Evolutionary conservation across 53 echinoderm and acorn worm species (phyloP), one percentile per base, ranked within the genome.

Genomic region (Luidia sarsii): DNA sequence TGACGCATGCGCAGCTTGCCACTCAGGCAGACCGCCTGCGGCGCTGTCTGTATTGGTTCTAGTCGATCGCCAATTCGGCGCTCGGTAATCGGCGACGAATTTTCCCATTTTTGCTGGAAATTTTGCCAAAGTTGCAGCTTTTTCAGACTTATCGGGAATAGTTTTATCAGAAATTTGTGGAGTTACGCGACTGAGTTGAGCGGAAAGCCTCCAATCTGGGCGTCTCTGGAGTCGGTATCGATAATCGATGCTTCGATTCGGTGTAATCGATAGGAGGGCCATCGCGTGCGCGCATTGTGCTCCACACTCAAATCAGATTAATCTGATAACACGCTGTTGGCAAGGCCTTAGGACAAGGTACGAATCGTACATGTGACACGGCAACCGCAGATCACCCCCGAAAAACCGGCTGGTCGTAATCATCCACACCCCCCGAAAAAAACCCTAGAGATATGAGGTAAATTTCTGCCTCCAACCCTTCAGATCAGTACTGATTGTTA

Each of bases 171-270:
- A 59, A 5, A 55, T 28, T 77, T 39, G 38, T 30, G 2, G 5
- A 18, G 48, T 39, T 29, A 28, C 38, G n/a, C 2, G 14, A 13
- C 14, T 20, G 16, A 60, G 48, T 20, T 41, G 37, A 13, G 11
- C 10, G 5, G 21, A 28, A 77, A 13, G 46, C 33, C 22, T 1
- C 1, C 25, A 10, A 59, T 39, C 20, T 61, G 30, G n/a, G 3
- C n/a, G 61, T 23, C n/a, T 14, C 10, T 7, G 6, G 39, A 61
- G 39, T 43, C 11, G 7, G 41, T 77, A 60, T 46, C 60, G 43
- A 77, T 77, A 45, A 77, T 77, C 77, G 61, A 77, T 77, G 60
- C 61, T 60, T 77, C 32, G 77, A 61, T 77, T 75, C 61, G 55
- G 67, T n/a, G 50, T 19, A 33, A 77, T 77, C 77, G 60, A 77